Percentiles rank a stretch among this genome's conserved stretches.
Conservation (phyloP, 2,797 vertebrate genomes). For the Oreochromis grahami region DNA sequence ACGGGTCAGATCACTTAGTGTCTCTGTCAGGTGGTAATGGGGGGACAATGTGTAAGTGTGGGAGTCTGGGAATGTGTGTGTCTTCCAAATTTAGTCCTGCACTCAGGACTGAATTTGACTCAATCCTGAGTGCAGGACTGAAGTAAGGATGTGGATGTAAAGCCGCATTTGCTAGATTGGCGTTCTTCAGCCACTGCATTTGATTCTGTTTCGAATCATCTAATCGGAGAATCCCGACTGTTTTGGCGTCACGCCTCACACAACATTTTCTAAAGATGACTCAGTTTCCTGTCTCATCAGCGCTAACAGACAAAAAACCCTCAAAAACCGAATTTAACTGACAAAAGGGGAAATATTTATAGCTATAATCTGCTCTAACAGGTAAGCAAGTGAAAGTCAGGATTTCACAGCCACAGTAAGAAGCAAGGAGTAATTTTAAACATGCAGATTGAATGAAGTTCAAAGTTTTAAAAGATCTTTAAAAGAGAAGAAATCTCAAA, state of each 20-base stretch:
- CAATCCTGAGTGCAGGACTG: neutral
- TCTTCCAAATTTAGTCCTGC: neutral
- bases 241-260: neutral
- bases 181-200: neutral
- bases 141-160: neutral
- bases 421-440: neutral
- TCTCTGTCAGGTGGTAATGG: conserved; percentile 17
- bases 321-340: neutral
- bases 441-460: neutral
- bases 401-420: neutral
- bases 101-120: neutral
- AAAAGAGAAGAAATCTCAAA: neutral
- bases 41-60: neutral
- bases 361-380: neutral
- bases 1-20: conserved; percentile 41
- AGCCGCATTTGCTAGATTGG: neutral
- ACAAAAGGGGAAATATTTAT: neutral
- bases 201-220: neutral
- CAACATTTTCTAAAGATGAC: neutral
- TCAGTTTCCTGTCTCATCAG: neutral
- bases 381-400: neutral
- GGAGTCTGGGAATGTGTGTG: neutral
- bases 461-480: neutral
- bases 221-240: neutral
- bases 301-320: neutral